These are phyloP conservation scores for Decapterus maruadsi DNA, from an alignment of 2,797 vertebrate genomes.

Conservation along the genomic window DNA sequence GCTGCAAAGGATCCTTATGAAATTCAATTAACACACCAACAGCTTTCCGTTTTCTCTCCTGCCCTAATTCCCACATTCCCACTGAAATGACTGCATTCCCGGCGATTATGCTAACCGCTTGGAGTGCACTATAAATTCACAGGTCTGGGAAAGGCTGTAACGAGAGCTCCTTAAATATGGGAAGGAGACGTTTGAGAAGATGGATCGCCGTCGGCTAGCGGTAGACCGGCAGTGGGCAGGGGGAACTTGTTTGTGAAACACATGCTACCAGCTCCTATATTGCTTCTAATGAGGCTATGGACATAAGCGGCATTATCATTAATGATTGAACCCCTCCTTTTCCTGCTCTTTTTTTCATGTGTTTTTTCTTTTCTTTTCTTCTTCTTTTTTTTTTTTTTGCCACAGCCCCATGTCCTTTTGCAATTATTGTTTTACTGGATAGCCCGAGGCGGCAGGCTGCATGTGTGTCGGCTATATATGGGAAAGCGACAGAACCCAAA, in stretches of 20 bases:
- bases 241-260: constrained; percentile 94
- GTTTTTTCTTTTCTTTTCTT: constrained; percentile 2
- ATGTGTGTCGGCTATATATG: constrained; percentile 63
- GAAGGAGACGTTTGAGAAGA: constrained; percentile 85
- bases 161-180: constrained; percentile 83
- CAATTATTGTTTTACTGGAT: constrained; percentile 95
- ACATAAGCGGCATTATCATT: constrained; percentile 95
- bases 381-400: constrained; percentile 24
- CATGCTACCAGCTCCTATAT: constrained; percentile 89
- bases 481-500: constrained; percentile 68
- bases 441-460: constrained; percentile 83
- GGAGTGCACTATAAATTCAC: constrained; percentile 82
- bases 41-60: constrained; percentile 77
- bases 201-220: constrained; percentile 82
- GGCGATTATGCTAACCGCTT: constrained; percentile 82
- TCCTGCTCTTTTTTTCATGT: constrained; percentile 43
- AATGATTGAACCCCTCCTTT: constrained; percentile 90
- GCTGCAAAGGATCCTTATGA: constrained; percentile 74
- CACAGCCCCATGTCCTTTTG: constrained; percentile 67
- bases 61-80: constrained; percentile 85
- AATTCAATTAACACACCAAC: constrained; percentile 85
- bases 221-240: constrained; percentile 87
- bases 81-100: constrained; percentile 80
- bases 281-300: constrained; percentile 94
- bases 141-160: constrained; percentile 82